Percentiles rank a stretch among this genome's conserved stretches.
Conservation (phyloP, 2,797 vertebrate genomes). For the Peromyscus melanophrys region DNA sequence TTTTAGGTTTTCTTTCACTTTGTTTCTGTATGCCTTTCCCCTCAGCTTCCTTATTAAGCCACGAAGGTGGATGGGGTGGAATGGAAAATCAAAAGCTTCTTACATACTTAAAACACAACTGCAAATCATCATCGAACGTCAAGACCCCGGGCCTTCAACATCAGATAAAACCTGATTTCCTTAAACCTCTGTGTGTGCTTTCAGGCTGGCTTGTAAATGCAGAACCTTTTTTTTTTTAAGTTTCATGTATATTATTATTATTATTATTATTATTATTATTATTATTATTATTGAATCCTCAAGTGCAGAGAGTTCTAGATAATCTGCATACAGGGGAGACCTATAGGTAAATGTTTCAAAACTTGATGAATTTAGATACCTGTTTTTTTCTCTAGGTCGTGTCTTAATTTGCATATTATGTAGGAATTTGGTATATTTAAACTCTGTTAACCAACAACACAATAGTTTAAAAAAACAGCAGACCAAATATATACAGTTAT, state of each 20-base stretch:
- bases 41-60: conserved; percentile 19
- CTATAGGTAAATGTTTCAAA: not conserved
- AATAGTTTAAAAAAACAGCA: not conserved
- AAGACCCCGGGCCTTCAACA: not conserved
- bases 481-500: not conserved
- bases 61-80: not conserved
- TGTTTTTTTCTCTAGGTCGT: not conserved
- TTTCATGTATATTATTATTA: not conserved
- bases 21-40: not conserved
- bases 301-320: not conserved
- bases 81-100: not conserved
- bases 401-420: not conserved
- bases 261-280: not conserved
- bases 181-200: not conserved
- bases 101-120: not conserved
- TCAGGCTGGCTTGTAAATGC: not conserved
- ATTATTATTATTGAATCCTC: not conserved
- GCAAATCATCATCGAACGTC: not conserved
- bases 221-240: not conserved
- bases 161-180: conserved; percentile 17
- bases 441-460: not conserved
- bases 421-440: not conserved
- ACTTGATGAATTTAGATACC: not conserved
- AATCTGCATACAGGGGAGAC: not conserved
- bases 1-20: not conserved